These are phyloP conservation scores for Spinibarbus caldwelli DNA, from an alignment of 2,797 vertebrate genomes.

Conservation along the genomic window DNA sequence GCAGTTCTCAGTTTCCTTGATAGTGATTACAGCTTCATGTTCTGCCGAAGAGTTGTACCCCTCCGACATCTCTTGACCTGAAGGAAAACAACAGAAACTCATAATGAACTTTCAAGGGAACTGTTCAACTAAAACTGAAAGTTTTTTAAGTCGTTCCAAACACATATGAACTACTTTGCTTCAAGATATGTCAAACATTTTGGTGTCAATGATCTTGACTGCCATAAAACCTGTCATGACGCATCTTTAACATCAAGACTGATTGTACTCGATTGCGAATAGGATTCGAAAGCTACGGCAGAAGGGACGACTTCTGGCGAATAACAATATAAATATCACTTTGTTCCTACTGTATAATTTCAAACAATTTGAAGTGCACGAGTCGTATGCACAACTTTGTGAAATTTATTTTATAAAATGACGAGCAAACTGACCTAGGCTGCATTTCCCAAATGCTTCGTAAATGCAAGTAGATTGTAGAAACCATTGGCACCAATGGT, in stretches of 20 bases:
- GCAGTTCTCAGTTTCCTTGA: slow-evolving; percentile 17
- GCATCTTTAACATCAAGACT: not conserved
- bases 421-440: not conserved
- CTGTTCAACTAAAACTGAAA: no score
- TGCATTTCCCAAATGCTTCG: not conserved
- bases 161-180: not conserved
- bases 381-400: not conserved
- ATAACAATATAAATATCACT: not conserved
- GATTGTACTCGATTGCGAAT: not conserved
- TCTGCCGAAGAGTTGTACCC: slow-evolving; percentile 71
- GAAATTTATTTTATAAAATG: not conserved
- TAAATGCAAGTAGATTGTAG: not conserved
- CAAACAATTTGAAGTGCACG: no score
- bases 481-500: not conserved
- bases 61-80: slow-evolving; percentile 69
- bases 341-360: not conserved
- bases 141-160: not conserved
- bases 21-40: slow-evolving; percentile 63
- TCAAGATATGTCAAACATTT: not conserved
- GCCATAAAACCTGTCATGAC: not conserved
- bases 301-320: not conserved
- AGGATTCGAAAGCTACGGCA: not conserved
- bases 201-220: not conserved
- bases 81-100: slow-evolving; percentile 10
- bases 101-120: not conserved